phyloP scores from a whole-genome alignment of 2,797 vertebrate species.

The Typhlichthys subterraneus region DNA sequence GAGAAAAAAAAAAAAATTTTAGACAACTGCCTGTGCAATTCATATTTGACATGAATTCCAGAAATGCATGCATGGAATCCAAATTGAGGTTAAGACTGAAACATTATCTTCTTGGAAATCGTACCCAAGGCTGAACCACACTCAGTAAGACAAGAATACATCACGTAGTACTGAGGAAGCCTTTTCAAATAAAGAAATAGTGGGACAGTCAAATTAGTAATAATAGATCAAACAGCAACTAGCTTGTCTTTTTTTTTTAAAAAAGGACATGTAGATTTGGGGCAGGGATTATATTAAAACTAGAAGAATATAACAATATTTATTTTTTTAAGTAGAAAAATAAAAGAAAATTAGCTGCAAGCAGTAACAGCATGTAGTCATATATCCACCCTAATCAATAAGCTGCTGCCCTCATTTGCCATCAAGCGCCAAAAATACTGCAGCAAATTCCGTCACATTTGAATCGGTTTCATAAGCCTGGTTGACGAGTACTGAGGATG shows the following conservation, averaged over 20 bases:
- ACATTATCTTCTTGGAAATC: neutral
- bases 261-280: neutral
- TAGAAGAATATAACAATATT: too few relatives aligned
- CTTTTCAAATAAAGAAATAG: neutral
- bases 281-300: too few relatives aligned
- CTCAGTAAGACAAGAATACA: neutral
- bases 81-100: neutral
- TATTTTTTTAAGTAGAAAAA: too few relatives aligned
- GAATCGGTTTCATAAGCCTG: constrained; percentile 4
- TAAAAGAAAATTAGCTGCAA: neutral
- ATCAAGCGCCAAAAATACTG: constrained; percentile 23
- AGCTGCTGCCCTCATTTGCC: constrained; percentile 7
- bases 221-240: neutral
- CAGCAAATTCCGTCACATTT: constrained; percentile 5
- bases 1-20: constrained; percentile 14
- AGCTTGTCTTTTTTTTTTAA: neutral
- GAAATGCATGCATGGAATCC: neutral
- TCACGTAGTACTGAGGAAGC: neutral
- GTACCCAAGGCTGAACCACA: neutral
- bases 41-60: neutral
- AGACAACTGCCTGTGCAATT: too few relatives aligned
- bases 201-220: neutral
- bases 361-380: constrained; percentile 1
- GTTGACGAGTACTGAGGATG: constrained; percentile 18
- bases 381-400: constrained; percentile 15